These are phyloP conservation scores for Cassiopea andromeda DNA, from an alignment of 30 jellyfish, hydroid and myxozoan genomes.

Conservation along the genomic window DNA sequence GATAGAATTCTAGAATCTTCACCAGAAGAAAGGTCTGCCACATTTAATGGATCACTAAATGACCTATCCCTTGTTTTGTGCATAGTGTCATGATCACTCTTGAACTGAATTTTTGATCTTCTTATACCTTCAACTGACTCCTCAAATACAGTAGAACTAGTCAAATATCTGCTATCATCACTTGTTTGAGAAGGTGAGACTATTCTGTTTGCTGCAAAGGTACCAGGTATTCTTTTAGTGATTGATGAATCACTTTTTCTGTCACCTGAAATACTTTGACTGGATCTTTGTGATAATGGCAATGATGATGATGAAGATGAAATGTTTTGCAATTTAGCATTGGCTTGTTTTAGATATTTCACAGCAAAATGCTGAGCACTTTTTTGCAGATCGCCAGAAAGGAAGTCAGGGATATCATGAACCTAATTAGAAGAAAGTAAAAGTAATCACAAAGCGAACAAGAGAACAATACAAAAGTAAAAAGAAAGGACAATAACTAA, in stretches of 20 bases:
- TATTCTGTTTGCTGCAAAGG: neutral
- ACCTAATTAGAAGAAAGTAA: constrained; percentile 6
- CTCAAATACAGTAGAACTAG: neutral
- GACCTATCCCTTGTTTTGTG: constrained; percentile 13
- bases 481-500: too few relatives aligned
- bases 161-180: neutral
- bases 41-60: constrained; percentile 14
- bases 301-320: neutral
- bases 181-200: neutral
- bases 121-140: neutral
- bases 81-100: neutral
- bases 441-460: neutral
- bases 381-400: constrained; percentile 67
- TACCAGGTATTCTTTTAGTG: neutral
- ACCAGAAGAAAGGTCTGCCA: constrained; percentile 18
- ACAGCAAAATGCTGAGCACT: constrained; percentile 36
- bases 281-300: neutral
- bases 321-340: neutral
- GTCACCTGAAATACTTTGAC: neutral
- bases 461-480: neutral
- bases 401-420: constrained; percentile 66
- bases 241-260: neutral
- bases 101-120: constrained; percentile 30
- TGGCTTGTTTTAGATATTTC: neutral
- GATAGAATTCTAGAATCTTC: neutral